These are phyloP conservation scores for Tautogolabrus adspersus DNA, from an alignment of 2,113 vertebrate species.

Conservation along the genomic window DNA sequence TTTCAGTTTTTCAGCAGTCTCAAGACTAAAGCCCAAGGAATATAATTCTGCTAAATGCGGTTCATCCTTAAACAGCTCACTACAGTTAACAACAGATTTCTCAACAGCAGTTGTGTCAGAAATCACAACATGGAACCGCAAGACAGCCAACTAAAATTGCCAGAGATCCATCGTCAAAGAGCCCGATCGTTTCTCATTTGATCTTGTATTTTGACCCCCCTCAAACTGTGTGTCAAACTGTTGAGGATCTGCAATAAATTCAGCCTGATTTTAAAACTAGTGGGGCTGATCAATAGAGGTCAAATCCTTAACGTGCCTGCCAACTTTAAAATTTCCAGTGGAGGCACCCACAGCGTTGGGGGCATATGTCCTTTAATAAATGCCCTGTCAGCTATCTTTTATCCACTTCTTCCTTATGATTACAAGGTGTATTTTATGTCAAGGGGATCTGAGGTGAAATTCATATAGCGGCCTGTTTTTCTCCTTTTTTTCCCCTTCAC, in stretches of 20 bases:
- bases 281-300: neutral
- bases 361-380: neutral
- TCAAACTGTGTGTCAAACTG: neutral
- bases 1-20: neutral
- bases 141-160: neutral
- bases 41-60: neutral
- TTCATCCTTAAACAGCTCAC: neutral
- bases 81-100: neutral
- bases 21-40: neutral
- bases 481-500: conserved; percentile 20
- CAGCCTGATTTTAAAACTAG: neutral
- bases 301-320: neutral
- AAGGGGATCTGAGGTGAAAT: neutral
- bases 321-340: neutral
- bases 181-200: neutral
- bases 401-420: neutral
- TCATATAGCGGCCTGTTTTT: conserved; percentile 8
- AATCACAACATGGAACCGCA: neutral
- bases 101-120: neutral
- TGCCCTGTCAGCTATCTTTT: neutral
- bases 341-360: neutral
- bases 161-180: neutral
- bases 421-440: neutral
- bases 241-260: neutral
- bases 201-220: neutral